Evolutionary conservation across 2,797 vertebrate species (phyloP), one percentile per base, ranked within the genome.

Genomic region (Mico argentatus): DNA sequence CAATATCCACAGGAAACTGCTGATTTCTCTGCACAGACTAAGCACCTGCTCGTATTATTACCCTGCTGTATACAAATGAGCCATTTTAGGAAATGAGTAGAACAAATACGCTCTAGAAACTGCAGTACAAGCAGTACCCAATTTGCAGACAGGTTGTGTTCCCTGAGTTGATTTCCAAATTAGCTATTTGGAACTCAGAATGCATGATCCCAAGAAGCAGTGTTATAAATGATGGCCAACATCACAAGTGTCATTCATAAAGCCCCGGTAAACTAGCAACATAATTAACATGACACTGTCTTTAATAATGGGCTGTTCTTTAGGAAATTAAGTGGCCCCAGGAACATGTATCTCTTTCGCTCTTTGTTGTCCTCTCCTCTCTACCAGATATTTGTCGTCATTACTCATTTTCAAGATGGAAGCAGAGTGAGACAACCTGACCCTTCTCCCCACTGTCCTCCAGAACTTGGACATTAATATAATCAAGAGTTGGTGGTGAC

Each of bases 11-110:
- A 85, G 59, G 55, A 88, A 92, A 90, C 8, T 75, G 44, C 88
- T 14, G 48, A 26, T 85, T 94, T 79, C 77, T 61, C 55, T 79
- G 44, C 26, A 72, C 26, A 92, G 39, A 92, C n/a, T 77, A 75
- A 97, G 72, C 73, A 95, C 95, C 52, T 94, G 72, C 41, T 93
- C 55, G 14, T 57, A 12, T 83, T 88, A 86, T 12, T 64, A 22
- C 39, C n/a, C 52, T 72, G 30, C 39, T 80, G 24, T 81, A 92
- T 48, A 81, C 41, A 97, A 92, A 97, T 41, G 33, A 70, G 30
- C 17, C 86, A 86, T 87, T 93, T 97, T 59, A 95, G 80, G 24
- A 94, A 96, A 91, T 89, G 83, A 96, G n/a, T 24, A 87, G 72
- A 59, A 91, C 50, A 91, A 67, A 97, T 61, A 75, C 15, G 19